Evolutionary conservation across 2,113 vertebrate genomes (phyloP).

Genomic region (Pelmatolapia mariae): DNA sequence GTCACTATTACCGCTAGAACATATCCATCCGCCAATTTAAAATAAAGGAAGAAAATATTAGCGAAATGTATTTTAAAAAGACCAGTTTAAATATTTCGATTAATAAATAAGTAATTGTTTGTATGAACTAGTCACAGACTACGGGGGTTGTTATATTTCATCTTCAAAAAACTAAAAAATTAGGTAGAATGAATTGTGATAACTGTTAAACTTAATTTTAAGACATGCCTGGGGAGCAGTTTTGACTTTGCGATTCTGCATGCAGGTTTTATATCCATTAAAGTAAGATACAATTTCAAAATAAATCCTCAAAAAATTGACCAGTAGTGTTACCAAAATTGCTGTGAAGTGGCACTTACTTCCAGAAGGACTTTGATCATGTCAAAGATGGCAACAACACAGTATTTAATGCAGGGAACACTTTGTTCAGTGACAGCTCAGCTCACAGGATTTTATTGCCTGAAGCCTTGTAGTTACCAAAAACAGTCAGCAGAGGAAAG

Average conservation of each 20-base stretch:
- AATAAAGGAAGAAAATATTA: not conserved
- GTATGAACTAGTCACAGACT: not conserved
- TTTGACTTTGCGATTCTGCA: not conserved
- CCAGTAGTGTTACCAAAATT: not conserved
- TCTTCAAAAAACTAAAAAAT: not conserved
- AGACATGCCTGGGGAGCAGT: not conserved
- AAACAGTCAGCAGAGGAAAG: slow-evolving; percentile 20
- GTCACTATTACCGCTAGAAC: slow-evolving; percentile 29
- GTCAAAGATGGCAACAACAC: not conserved
- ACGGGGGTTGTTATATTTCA: not conserved
- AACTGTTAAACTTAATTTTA: not conserved
- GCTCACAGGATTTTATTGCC: not conserved
- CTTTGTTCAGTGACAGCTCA: not conserved
- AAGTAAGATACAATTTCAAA: not conserved
- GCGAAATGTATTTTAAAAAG: not conserved
- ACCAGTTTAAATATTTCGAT: not conserved
- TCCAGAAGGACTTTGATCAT: not conserved
- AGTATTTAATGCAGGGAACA: not conserved
- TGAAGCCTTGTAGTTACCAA: slow-evolving; percentile 5
- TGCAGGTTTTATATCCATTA: not conserved
- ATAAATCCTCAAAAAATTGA: not conserved
- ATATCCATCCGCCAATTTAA: slow-evolving; percentile 59
- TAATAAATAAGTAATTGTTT: not conserved
- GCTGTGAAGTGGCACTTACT: not conserved
- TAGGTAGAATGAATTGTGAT: not conserved